Evolutionary conservation across 92 coral and sea anemone species (phyloP).

Genomic region (Phymanthus crucifer): DNA sequence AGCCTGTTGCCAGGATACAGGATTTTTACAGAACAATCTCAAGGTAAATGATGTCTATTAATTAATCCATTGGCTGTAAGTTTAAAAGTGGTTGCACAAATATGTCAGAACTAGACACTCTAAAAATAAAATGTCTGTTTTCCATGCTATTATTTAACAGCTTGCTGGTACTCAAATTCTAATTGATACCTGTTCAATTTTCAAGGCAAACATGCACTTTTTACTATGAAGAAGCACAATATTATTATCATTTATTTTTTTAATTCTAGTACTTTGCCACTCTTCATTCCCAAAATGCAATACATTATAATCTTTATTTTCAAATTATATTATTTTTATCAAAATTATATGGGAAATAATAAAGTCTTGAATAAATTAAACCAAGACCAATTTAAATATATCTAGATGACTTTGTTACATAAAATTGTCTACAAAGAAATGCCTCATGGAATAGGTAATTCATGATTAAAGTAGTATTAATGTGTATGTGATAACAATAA

Average conservation of each 20-base stretch:
- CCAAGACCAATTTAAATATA: neutral
- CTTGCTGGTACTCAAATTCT: neutral
- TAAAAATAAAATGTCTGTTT: neutral
- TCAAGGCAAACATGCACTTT: neutral
- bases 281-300: too few species aligned
- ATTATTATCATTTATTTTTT: too few species aligned
- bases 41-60: neutral
- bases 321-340: neutral
- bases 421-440: neutral
- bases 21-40: conserved; percentile 3
- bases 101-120: neutral
- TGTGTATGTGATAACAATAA: neutral
- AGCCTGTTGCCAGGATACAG: neutral
- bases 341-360: neutral
- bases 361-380: neutral
- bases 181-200: neutral
- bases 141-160: neutral
- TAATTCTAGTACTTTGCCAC: too few species aligned
- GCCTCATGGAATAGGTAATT: neutral
- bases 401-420: neutral
- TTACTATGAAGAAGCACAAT: neutral
- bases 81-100: neutral
- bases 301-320: too few species aligned
- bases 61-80: conserved; percentile 17
- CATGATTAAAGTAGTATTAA: neutral